A percentile compares a stretch with the other conserved stretches of the same genome.
phyloP scores from a whole-genome alignment of 2,113 vertebrate genomes.

The Plecturocebus donacophilus region DNA sequence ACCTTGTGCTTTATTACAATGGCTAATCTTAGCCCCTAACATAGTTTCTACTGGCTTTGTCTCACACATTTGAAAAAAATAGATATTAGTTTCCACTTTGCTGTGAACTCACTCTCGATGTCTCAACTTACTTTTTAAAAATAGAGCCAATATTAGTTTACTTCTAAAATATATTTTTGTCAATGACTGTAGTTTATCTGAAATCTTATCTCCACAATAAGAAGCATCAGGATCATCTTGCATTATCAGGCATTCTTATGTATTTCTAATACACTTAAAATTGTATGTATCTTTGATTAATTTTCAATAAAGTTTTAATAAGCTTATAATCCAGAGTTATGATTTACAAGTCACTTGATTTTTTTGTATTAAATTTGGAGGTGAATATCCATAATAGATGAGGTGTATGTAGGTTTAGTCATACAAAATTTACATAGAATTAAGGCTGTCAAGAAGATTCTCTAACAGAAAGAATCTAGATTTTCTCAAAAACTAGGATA shows the following conservation, averaged over 20 bases:
- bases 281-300: slow-evolving; percentile 61
- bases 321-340: slow-evolving; percentile 48
- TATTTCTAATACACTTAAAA: slow-evolving; percentile 52
- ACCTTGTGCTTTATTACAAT: slow-evolving; percentile 55
- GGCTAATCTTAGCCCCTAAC: slow-evolving; percentile 60
- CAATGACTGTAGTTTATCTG: slow-evolving; percentile 53
- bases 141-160: slow-evolving; percentile 43
- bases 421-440: background rate
- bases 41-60: slow-evolving; percentile 55
- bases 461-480: background rate
- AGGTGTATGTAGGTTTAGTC: background rate
- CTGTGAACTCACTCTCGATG: slow-evolving; percentile 53
- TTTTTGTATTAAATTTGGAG: slow-evolving; percentile 27
- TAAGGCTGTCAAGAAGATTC: background rate
- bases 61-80: slow-evolving; percentile 63
- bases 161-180: slow-evolving; percentile 56
- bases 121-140: slow-evolving; percentile 45
- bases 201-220: slow-evolving; percentile 39
- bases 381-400: background rate
- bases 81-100: slow-evolving; percentile 66
- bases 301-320: slow-evolving; percentile 27
- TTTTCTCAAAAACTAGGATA: background rate
- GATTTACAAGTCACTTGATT: slow-evolving; percentile 26
- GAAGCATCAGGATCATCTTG: slow-evolving; percentile 11
- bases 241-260: slow-evolving; percentile 22